Base-by-base conservation (phyloP, 2,888 invertebrate species). In the Camponotus fellah region DNA sequence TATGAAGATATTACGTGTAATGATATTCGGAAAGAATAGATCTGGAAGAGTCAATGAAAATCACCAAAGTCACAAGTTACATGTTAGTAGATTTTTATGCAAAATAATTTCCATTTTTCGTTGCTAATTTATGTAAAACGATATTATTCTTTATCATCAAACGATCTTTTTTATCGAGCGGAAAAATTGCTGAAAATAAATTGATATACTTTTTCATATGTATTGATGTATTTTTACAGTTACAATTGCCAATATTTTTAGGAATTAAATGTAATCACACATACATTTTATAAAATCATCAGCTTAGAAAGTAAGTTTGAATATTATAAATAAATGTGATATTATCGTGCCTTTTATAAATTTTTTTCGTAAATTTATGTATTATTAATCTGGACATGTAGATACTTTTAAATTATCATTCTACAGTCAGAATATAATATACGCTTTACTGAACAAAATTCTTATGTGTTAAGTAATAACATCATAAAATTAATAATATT, bases 311-410 rank as follows among this genome's bases (percentile, higher is more conserved):
- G 14, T 80, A 71, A 80, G 37, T 46, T 34, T 80, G 46, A 74
- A 72, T 75, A 14, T 69, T 83, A 66, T 82, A 88, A 92, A 85
- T 90, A 90, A 88, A 90, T 92, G 92, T 92, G 92, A 92, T 92
- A 92, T 88, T 89, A 89, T 89, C 79, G 90, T 92, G 92, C 91
- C 91, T 92, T 91, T 83, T 74, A 88, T 84, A 83, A 83, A 80
- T 34, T 62, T 72, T 26, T 83, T 83, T 37, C 66, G 62, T 21
- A 75, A 83, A 65, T 83, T 69, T 49, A 66, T 53, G 49, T 89
- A 87, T 86, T 88, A 87, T 85, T 87, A 56, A 74, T 76, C 32
- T 34, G 32, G 75, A 64, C n/a, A 64, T n/a, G 40, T 43, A 66
- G 60, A 60, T 81, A 62, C 21, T 56, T 60, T 17, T 14, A 62